These are phyloP conservation scores for Caenorhabditis remanei DNA, from an alignment of 1,140 invertebrate genomes.

Conservation along the genomic window DNA sequence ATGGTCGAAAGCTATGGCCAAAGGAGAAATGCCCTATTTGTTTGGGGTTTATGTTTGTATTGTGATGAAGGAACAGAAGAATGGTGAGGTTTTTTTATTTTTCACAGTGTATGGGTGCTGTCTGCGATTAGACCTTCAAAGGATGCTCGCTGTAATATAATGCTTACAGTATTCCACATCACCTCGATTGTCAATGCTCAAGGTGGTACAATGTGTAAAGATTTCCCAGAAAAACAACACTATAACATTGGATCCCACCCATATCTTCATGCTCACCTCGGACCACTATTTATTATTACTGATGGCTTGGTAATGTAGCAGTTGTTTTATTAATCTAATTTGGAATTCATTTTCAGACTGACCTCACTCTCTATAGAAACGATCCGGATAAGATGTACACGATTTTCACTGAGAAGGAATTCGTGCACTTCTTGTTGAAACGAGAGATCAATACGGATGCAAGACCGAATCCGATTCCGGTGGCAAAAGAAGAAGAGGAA, in stretches of 20 bases:
- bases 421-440: neutral
- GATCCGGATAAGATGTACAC: conserved; percentile 5
- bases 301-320: neutral
- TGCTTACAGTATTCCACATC: neutral
- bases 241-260: conserved; percentile 4
- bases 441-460: neutral
- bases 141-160: too few relatives aligned
- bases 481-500: neutral
- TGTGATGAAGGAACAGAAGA: neutral
- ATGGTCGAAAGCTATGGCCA: neutral
- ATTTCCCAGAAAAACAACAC: neutral
- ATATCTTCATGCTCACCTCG: conserved; percentile 21
- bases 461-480: neutral
- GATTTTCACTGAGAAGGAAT: neutral
- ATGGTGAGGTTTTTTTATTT: neutral
- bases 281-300: conserved; percentile 12
- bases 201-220: neutral
- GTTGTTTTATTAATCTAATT: too few relatives aligned
- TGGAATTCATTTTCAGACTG: neutral
- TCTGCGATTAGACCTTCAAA: too few relatives aligned
- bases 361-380: neutral
- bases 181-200: neutral
- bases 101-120: too few relatives aligned
- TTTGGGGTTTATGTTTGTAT: neutral
- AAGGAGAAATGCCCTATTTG: neutral